Evolutionary conservation across 2,113 vertebrate genomes (phyloP).

Genomic region (Stictonetta naevosa): DNA sequence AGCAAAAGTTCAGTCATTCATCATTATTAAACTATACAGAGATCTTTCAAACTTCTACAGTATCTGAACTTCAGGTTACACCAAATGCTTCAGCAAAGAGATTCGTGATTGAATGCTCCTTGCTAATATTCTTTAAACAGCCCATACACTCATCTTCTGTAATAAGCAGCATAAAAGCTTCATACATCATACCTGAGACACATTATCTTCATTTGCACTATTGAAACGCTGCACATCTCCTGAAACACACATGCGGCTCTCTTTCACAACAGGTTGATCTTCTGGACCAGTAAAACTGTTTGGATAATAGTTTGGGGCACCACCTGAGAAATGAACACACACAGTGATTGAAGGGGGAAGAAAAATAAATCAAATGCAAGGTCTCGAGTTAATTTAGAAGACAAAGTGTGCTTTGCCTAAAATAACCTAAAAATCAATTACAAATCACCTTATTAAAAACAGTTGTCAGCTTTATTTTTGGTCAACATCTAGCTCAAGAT

Average conservation of each 20-base stretch:
- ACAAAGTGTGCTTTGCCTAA: neutral
- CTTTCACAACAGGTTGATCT: conserved; percentile 66
- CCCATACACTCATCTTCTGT: neutral
- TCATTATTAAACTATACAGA: neutral
- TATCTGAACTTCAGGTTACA: neutral
- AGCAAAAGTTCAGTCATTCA: neutral
- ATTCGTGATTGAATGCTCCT: neutral
- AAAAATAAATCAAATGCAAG: neutral
- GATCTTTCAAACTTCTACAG: neutral
- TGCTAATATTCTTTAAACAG: neutral
- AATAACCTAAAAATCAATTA: neutral
- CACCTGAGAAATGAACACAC: conserved; percentile 74
- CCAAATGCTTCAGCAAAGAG: neutral
- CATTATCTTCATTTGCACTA: conserved; percentile 87
- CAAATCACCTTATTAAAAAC: neutral
- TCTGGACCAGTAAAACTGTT: conserved; percentile 94
- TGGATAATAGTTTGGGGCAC: conserved; percentile 95
- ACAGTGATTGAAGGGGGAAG: no score
- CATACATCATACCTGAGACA: conserved; percentile 84
- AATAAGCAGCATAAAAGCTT: neutral
- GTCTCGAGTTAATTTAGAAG: neutral
- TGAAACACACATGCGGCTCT: conserved; percentile 69
- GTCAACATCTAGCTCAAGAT: neutral
- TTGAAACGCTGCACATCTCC: conserved; percentile 87
- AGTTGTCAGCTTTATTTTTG: neutral